These are phyloP conservation scores for Odocoileus virginianus DNA, from an alignment of 2,113 vertebrate genomes.

Conservation along the genomic window DNA sequence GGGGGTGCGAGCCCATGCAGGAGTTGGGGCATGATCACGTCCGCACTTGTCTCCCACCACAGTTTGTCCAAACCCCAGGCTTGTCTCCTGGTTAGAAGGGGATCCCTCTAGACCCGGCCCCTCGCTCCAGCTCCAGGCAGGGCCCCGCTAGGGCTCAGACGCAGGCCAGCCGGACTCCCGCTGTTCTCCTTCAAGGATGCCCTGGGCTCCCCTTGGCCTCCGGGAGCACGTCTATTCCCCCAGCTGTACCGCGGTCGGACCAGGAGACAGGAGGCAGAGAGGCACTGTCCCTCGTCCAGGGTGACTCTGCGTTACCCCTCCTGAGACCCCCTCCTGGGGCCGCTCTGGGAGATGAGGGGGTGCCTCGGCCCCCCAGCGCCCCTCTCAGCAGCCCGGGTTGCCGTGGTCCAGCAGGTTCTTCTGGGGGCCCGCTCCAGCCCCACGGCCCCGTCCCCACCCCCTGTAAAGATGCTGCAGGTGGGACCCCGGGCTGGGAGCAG, in stretches of 20 bases:
- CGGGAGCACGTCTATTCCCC: fast-evolving
- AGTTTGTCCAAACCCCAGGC: background rate
- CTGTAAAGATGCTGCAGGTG: background rate
- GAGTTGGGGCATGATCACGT: fast-evolving
- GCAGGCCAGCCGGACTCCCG: fast-evolving
- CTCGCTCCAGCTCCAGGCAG: background rate
- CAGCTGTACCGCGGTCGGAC: fast-evolving
- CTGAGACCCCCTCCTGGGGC: background rate
- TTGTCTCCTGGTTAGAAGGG: background rate
- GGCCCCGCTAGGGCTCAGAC: background rate
- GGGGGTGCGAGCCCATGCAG: fast-evolving
- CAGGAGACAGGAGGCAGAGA: background rate
- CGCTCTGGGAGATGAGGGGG: background rate
- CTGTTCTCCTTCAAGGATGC: background rate
- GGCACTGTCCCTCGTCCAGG: fast-evolving
- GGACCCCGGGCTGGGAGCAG: background rate
- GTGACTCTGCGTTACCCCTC: fast-evolving
- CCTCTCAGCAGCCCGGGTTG: background rate
- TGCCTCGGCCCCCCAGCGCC: fast-evolving
- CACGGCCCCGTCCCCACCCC: background rate
- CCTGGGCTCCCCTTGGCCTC: background rate
- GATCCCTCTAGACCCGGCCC: background rate
- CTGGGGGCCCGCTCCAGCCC: background rate
- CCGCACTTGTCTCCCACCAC: background rate
- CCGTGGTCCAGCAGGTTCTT: background rate